Evolutionary conservation across 2,888 invertebrate genomes (phyloP), one percentile per base, ranked within the genome.

Genomic region (Diarsia mendica): DNA sequence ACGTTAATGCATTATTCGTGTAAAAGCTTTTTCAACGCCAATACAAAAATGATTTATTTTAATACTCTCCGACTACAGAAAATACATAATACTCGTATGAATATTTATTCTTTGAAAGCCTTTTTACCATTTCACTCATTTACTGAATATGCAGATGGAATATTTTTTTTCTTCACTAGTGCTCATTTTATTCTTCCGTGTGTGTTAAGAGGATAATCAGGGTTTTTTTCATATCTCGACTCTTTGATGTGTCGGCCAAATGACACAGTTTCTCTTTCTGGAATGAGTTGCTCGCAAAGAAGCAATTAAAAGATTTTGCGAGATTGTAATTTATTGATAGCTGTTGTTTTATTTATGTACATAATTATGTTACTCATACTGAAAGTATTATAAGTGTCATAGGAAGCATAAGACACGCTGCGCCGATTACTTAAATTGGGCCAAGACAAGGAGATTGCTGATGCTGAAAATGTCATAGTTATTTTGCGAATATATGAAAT

Each of bases 1-100:
- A 89, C 90, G 86, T 89, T 95, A 95, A 95, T 95, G 95, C 93
- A 90, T 89, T 93, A 94, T 93, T 91, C 93, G 89, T 95, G 95
- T 95, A 91, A 83, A 82, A 88, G 87, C 72, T 80, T 88, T 89
- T 90, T 90, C 89, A 88, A 89, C 87, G 89, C 92, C 92, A 91
- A 87, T 89, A 91, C 89, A 86, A 90, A 91, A 90, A 91, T 94
- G 92, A 94, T 93, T 91, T 91, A 94, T 93, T 89, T 88, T 72
- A 73, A 76, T 68, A 69, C 64, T 65, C 33, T 51, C 55, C 39
- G 70, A 69, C 75, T 66, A 84, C 75, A 84, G 73, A 75, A 74
- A 79, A 67, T 67, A 55, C 39, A 63, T 44, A 44, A 46, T 48
- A n/a, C n/a, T n/a, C n/a, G n/a, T n/a, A 69, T 82, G 44, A 72